Base-by-base conservation (phyloP, 64 coral and sea anemone genomes). In the Montipora cactus region DNA sequence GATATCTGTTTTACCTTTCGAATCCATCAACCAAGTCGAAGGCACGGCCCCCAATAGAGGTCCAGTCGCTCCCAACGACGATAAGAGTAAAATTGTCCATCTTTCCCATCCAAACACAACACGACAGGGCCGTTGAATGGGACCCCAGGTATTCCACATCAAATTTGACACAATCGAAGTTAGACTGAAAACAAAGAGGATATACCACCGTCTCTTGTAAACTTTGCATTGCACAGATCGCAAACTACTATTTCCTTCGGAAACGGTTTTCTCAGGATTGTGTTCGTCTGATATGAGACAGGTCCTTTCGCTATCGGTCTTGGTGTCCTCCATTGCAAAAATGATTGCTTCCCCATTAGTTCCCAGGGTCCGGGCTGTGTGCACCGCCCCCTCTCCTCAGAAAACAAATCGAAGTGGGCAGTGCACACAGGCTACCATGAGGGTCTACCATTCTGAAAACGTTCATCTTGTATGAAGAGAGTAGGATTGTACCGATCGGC, bases 181-280 rank as follows among this genome's bases (percentile, higher is more conserved):
- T 1, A 67, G 15, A 5, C 71, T 53, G 58, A 77, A 95, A 3
- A 95, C 49, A 0, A 73, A 72, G 12, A 95, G 80, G 22, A 95
- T 51, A 53, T 95, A 95, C 93, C 93, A 95, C 64, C 93, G 67
- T 14, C 88, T 79, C 44, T 78, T 86, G 88, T 95, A 95, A 44
- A 95, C 93, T 91, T 78, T 95, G 22, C 80, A 84, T 3, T 15
- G 48, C 21, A 45, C 44, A 7, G 18, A 19, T 16, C 9, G 23
- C 18, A 37, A 49, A n/a, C 12, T 47, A 46, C 46, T 76, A 15
- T 76, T 45, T 76, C 15, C 25, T 45, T 16, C 44, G 74, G 12
- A 10, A 76, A 4, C 4, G 7, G 8, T 46, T 13, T 3, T 47
- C 13, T 44, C 44, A 44, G 74, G 12, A 44, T 37, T n/a, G 9